Percentiles rank a stretch among this genome's conserved stretches.
Conservation (phyloP, 2,797 vertebrate species). For the Malurus splendens region DNA sequence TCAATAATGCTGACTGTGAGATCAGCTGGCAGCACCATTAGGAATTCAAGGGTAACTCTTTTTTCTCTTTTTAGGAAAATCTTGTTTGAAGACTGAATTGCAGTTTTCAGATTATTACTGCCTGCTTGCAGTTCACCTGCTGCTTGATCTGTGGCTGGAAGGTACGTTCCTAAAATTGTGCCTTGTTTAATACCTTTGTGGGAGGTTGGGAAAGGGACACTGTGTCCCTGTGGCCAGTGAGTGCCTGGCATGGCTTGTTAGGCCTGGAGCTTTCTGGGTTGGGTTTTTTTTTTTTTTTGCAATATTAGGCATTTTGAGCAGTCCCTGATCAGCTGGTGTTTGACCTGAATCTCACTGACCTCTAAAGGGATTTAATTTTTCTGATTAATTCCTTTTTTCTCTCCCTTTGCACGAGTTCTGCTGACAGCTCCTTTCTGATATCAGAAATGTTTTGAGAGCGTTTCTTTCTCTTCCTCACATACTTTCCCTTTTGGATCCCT, state of each 20-base stretch:
- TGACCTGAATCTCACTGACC: background rate
- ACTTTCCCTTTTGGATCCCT: background rate
- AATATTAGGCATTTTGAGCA: background rate
- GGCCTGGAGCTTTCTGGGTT: background rate
- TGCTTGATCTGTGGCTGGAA: constrained; percentile 88
- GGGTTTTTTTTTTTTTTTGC: background rate
- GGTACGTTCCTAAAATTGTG: constrained; percentile 61
- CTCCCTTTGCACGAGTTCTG: background rate
- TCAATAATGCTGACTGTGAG: background rate
- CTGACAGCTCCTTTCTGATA: background rate
- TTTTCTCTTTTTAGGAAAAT: constrained; percentile 72
- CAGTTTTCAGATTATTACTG: constrained; percentile 97
- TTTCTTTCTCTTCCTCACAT: background rate
- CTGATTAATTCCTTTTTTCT: background rate
- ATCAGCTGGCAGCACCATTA: background rate
- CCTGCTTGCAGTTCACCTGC: constrained; percentile 91
- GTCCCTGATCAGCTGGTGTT: background rate
- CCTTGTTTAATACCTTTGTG: background rate
- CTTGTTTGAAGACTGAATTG: constrained; percentile 92
- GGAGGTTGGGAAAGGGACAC: background rate
- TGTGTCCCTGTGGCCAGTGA: background rate
- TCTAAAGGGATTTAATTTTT: background rate
- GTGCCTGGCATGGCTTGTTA: background rate
- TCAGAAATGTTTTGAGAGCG: background rate
- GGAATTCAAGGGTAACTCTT: background rate